A percentile compares a stretch with the other conserved stretches of the same genome.
Evolutionary conservation across 2,113 vertebrate genomes (phyloP).

Genomic region (Paedocypris sp.): DNA sequence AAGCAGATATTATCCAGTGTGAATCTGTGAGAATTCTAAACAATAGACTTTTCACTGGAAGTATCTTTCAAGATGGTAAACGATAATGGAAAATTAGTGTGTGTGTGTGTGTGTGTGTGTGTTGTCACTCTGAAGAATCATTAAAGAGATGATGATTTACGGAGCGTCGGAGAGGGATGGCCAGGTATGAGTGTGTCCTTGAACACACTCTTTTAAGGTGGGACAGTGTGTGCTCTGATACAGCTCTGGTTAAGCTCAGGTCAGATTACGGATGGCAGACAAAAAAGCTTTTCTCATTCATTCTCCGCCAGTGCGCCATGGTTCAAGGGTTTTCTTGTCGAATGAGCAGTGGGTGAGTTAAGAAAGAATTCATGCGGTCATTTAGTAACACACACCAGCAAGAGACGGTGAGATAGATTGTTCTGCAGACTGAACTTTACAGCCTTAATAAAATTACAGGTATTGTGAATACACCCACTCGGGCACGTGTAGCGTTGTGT

Average conservation of each 20-base stretch:
- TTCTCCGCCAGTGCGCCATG: neutral
- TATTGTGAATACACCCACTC: neutral
- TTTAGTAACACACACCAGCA: neutral
- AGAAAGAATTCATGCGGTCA: neutral
- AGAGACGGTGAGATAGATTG: neutral
- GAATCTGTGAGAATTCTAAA: neutral
- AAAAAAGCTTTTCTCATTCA: neutral
- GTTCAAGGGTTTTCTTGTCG: neutral
- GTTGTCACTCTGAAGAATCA: conserved; percentile 5
- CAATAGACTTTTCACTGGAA: neutral
- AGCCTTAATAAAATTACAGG: neutral
- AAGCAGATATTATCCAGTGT: neutral
- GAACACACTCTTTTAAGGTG: conserved; percentile 2
- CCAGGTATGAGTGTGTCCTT: conserved; percentile 6
- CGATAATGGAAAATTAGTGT: conserved; percentile 7
- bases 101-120: neutral
- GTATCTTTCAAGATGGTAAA: neutral
- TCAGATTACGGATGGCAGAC: conserved; percentile 4
- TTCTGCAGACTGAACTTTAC: conserved; percentile 8
- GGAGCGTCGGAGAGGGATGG: neutral
- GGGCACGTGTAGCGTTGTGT: neutral
- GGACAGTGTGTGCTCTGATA: neutral
- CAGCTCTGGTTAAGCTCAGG: neutral
- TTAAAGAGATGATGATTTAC: conserved; percentile 16
- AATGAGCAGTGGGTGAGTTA: neutral